phyloP scores from a whole-genome alignment of 2,797 vertebrate species.

The Scyliorhinus canicula region DNA sequence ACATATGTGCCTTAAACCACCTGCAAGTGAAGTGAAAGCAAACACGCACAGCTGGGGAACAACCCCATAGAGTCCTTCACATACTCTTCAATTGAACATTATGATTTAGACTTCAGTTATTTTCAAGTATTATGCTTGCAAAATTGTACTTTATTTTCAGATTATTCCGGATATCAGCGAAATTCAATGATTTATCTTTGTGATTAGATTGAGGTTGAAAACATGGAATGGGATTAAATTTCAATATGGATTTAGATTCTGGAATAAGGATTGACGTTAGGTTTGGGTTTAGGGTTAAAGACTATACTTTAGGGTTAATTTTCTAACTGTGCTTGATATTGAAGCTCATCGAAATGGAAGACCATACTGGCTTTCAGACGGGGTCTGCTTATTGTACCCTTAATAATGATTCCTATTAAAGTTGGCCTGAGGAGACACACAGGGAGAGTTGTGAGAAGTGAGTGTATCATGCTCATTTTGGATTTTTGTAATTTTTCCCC shows the following conservation, averaged over 20 bases:
- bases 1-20: conserved; percentile 21
- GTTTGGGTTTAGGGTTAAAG: not conserved
- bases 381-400: no score
- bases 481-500: not conserved
- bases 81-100: not conserved
- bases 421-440: not conserved
- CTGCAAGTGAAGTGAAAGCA: conserved; percentile 1
- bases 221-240: not conserved
- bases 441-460: not conserved
- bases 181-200: not conserved
- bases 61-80: not conserved
- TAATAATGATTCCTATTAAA: conserved; percentile 23
- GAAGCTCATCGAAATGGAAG: not conserved
- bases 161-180: not conserved
- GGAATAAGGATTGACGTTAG: not conserved
- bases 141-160: not conserved
- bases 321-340: conserved; percentile 7
- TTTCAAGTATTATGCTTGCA: not conserved
- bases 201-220: not conserved
- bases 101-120: not conserved
- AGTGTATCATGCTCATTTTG: conserved; percentile 9
- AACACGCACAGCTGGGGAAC: not conserved
- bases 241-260: conserved; percentile 13
- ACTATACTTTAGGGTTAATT: conserved; percentile 27
- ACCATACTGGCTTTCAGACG: not conserved